Percentiles rank a stretch among this genome's conserved stretches.
Evolutionary conservation across 2,113 vertebrate species (phyloP).

Genomic region (Typhlomys cinereus): DNA sequence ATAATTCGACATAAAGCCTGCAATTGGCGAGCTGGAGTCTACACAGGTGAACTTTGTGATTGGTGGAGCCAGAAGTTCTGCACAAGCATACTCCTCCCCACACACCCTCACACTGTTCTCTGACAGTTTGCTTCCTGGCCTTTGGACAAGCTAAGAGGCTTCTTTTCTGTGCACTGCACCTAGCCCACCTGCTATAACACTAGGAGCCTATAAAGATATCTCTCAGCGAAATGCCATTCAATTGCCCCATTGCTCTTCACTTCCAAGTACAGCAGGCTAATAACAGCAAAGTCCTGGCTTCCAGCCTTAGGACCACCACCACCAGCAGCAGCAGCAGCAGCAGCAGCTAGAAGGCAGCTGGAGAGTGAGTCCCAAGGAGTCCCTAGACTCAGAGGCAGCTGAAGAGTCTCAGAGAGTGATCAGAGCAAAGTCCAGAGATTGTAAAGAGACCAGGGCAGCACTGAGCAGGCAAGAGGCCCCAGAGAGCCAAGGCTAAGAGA

Average conservation of each 20-base stretch:
- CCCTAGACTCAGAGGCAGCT: not conserved
- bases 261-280: not conserved
- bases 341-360: not conserved
- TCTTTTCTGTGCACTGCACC: not conserved
- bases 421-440: not conserved
- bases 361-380: not conserved
- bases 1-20: not conserved
- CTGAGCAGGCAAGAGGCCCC: not conserved
- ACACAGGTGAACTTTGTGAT: not conserved
- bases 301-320: not conserved
- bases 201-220: not conserved
- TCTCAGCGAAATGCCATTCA: too few relatives aligned
- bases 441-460: too few relatives aligned
- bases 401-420: not conserved
- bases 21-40: too few relatives aligned
- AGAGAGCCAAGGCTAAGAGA: not conserved
- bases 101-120: too few relatives aligned
- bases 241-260: not conserved
- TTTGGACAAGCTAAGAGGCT: not conserved
- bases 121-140: not conserved
- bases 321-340: not conserved
- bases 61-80: not conserved
- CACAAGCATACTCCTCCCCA: not conserved
- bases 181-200: not conserved
- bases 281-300: not conserved